Base-by-base conservation (phyloP, 2,888 invertebrate species). In the Deilephila elpenor region DNA sequence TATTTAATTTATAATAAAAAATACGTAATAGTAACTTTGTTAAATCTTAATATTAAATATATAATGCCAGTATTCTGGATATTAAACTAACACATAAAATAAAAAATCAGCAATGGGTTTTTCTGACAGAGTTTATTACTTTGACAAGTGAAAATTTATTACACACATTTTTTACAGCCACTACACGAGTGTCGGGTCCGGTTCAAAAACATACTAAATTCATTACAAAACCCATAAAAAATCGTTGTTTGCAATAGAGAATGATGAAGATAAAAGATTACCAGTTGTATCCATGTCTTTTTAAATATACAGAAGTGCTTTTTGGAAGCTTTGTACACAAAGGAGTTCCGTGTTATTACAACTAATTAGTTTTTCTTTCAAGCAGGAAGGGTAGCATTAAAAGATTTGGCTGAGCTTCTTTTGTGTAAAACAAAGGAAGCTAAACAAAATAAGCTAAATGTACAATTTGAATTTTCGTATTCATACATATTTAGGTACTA, bases 331-430 rank as follows among this genome's bases (percentile, higher is more conserved):
- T 25, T 29, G 73, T 77, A 75, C 76, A 80, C 75, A 75, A 81
- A 84, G 84, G 82, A 79, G 77, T 77, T 83, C 80, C 76, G 78
- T 82, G 14, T 44, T 82, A 84, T 80, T 77, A 77, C 73, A 78
- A 83, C 84, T 90, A 90, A 91, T 91, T 90, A 91, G 89, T 87
- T 89, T 87, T 85, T 80, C 88, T 89, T 91, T 91, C 83, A 90
- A 90, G 84, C 83, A 85, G 84, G 84, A 83, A 82, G 84, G 80
- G 79, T 85, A 86, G 34, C 62, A 29, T 19, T 34, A 34, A 61
- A 62, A 62, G 62, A 34, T 62, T 34, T 19, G 32, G 17, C 29
- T 7, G 34, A 62, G n/a, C n/a, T 6, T 37, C 8, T 34, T 34
- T n/a, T n/a, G 34, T n/a, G 61, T 29, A 37, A 83, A 90, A 90